Base-by-base conservation (phyloP, 92 coral and sea anemone genomes). In the Virgularia gustaviana region DNA sequence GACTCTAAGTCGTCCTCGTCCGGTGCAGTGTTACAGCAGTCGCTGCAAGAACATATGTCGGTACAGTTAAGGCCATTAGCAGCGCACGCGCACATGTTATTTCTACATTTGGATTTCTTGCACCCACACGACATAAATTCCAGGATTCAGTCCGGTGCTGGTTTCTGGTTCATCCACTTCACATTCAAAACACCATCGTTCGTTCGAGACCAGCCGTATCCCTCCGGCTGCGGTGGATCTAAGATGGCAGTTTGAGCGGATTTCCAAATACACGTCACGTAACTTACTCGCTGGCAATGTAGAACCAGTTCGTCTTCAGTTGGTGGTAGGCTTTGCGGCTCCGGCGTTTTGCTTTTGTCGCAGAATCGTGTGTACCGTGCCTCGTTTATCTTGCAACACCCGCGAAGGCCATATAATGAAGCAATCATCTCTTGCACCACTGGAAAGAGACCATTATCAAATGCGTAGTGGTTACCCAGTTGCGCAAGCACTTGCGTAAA, bases 51-150 rank as follows among this genome's bases (percentile, higher is more conserved):
- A 74, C 83, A 78, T 16, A 78, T 74, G 45, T 78, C 77, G 7
- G 32, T 42, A 30, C 78, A 68, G 30, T 78, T 78, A 34, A 78
- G 25, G 10, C 77, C 83, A 78, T 78, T 78, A 18, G 59, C 78
- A 32, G 71, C 59, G 49, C 83, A 78, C 16, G 56, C 71, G 31
- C 84, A 79, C 67, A 70, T 18, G 65, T 49, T 71, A 43, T 54
- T 30, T 43, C 20, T 63, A 68, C 74, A 9, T 24, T 41, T 52
- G 36, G 51, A 58, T 41, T 58, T 72, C 71, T 73, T 81, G 65
- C 80, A 81, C 6, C 76, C 63, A 57, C 86, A 76, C 9, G 72
- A 47, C 33, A 82, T 33, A 20, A 82, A 75, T 78, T 82, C 86
- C 23, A 82, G 59, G 36, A 82, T 68, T 33, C 78, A 35, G 63